Conservation (phyloP, 1,140 invertebrate genomes). For the Drosophila jambulina region DNA sequence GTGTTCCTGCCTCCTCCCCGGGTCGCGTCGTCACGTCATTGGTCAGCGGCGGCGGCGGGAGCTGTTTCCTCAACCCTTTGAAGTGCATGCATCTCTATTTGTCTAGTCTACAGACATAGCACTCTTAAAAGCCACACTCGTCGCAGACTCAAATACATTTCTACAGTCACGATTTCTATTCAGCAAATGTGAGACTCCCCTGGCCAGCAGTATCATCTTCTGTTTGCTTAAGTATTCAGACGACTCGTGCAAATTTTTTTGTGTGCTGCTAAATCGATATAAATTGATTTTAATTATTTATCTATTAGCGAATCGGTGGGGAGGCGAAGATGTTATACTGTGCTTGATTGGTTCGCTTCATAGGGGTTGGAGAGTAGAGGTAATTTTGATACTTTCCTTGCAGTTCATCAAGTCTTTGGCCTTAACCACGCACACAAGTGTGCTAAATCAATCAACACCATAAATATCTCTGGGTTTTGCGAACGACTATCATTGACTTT, state of each 20-base stretch:
- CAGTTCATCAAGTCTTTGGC: constrained; percentile 7
- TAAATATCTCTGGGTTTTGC: neutral
- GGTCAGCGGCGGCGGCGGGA: constrained; percentile 1
- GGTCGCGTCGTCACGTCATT: neutral
- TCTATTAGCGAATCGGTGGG: constrained; percentile 75
- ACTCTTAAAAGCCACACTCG: constrained; percentile 11
- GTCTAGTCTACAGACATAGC: constrained; percentile 19
- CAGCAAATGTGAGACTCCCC: constrained; percentile 26
- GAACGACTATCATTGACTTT: neutral
- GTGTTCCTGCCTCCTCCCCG: constrained; percentile 56
- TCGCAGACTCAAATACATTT: constrained; percentile 9
- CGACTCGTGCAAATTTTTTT: constrained; percentile 74
- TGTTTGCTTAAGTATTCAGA: constrained; percentile 75
- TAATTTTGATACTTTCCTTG: constrained; percentile 26
- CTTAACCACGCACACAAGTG: neutral
- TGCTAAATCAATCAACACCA: neutral
- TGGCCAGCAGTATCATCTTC: constrained; percentile 22
- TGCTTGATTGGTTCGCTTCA: constrained; percentile 32
- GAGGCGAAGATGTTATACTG: constrained; percentile 48
- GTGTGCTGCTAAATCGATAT: constrained; percentile 80
- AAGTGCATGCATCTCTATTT: constrained; percentile 40
- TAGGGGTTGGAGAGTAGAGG: constrained; percentile 2
- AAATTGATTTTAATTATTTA: constrained; percentile 84
- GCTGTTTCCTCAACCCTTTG: constrained; percentile 28
- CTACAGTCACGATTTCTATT: constrained; percentile 53